Conservation (phyloP, 2,888 invertebrate species). For the Gonocerus acuteangulatus region DNA sequence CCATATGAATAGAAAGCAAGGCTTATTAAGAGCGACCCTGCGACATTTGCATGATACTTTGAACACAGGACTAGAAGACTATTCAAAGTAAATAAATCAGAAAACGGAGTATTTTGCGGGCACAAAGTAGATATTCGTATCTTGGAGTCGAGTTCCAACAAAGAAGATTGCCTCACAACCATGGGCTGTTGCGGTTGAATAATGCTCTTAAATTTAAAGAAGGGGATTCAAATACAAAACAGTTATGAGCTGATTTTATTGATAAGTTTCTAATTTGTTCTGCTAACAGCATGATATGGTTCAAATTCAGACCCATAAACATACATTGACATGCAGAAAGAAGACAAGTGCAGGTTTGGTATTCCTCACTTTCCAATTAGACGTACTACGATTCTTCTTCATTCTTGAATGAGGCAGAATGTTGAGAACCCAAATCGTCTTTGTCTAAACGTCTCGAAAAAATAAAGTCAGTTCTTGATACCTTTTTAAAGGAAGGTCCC, state of each 20-base stretch:
- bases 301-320: constrained; percentile 35
- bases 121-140: constrained; percentile 31
- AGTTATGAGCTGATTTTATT: constrained; percentile 30
- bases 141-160: constrained; percentile 40
- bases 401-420: too few relatives aligned
- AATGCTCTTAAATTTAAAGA: constrained; percentile 30
- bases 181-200: too few relatives aligned
- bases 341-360: constrained; percentile 26
- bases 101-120: too few relatives aligned
- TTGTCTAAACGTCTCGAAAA: too few relatives aligned
- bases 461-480: too few relatives aligned
- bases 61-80: constrained; percentile 22
- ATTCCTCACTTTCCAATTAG: too few relatives aligned
- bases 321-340: constrained; percentile 35
- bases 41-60: constrained; percentile 37
- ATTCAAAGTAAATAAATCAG: background rate
- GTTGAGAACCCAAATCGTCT: too few relatives aligned
- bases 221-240: constrained; percentile 28
- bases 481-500: too few relatives aligned
- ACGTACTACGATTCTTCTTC: too few relatives aligned
- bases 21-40: constrained; percentile 37
- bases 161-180: constrained; percentile 39
- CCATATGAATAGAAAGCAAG: constrained; percentile 33
- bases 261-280: constrained; percentile 36
- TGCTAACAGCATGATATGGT: constrained; percentile 31